Evolutionary conservation across 2,797 vertebrate species (phyloP).

Genomic region (Danio jaintianensis): DNA sequence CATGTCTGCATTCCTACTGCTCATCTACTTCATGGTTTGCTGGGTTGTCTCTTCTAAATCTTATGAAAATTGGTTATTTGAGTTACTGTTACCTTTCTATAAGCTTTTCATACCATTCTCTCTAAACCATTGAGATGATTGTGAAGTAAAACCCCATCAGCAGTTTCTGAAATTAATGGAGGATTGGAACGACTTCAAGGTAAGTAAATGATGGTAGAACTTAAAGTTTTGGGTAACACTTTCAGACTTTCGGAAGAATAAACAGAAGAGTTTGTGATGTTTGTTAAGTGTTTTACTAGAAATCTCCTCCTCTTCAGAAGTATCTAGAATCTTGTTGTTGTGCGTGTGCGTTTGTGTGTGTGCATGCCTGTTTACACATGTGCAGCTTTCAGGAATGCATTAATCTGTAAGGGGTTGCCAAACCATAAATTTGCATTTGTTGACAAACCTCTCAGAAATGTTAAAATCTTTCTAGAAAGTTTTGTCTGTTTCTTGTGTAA

Average conservation of each 20-base stretch:
- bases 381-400: neutral
- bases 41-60: too few species aligned
- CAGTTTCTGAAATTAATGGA: too few species aligned
- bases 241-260: neutral
- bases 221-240: too few species aligned
- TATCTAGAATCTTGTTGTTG: neutral
- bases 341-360: neutral
- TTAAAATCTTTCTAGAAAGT: neutral
- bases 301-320: neutral
- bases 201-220: neutral
- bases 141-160: too few species aligned
- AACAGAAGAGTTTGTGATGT: too few species aligned
- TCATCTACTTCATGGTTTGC: too few species aligned
- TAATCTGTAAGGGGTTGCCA: neutral
- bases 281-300: neutral
- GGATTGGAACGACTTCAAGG: neutral
- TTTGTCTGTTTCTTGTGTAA: neutral
- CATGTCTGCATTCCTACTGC: too few species aligned
- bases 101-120: too few species aligned
- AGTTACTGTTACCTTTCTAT: too few species aligned
- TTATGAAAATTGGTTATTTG: too few species aligned
- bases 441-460: slow-evolving; percentile 1
- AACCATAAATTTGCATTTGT: neutral
- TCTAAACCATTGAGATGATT: too few species aligned
- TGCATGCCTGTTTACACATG: neutral